Evolutionary conservation across 2,797 vertebrate species (phyloP).

Genomic region (Falco novaeseelandiae): DNA sequence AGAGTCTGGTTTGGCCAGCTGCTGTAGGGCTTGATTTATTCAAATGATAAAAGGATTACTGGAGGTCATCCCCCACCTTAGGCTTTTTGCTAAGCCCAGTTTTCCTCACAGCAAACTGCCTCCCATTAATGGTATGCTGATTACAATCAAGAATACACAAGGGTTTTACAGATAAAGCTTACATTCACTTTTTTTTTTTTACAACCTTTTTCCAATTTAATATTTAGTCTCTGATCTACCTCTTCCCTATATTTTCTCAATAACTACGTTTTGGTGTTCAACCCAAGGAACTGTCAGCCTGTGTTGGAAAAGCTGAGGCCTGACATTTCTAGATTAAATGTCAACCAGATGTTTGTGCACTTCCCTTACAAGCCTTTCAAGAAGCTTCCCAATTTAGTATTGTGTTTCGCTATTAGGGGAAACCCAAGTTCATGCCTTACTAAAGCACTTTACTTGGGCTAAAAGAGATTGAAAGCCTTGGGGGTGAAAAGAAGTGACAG

Average conservation of each 20-base stretch:
- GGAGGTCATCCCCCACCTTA: background rate
- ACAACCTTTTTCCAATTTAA: background rate
- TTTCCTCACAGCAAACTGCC: background rate
- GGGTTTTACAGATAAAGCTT: background rate
- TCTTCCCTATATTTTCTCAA: slow-evolving; percentile 41
- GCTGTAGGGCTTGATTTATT: background rate
- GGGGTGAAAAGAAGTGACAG: background rate
- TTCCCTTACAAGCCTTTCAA: slow-evolving; percentile 23
- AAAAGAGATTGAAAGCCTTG: background rate
- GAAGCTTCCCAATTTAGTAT: background rate
- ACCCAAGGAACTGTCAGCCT: slow-evolving; percentile 44
- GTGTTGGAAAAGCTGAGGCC: slow-evolving; percentile 51
- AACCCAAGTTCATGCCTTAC: background rate
- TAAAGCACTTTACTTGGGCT: background rate
- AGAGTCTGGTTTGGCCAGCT: background rate
- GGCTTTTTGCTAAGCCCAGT: background rate
- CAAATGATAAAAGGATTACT: background rate
- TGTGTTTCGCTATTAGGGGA: slow-evolving; percentile 30
- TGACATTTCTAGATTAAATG: slow-evolving; percentile 66
- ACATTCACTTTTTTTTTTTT: accelerated
- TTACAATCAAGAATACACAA: background rate
- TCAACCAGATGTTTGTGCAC: slow-evolving; percentile 51
- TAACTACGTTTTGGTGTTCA: slow-evolving; percentile 23
- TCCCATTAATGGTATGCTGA: background rate
- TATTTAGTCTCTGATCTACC: slow-evolving; percentile 26